phyloP scores from a whole-genome alignment of 2,797 vertebrate genomes.

The Mareca penelope region DNA sequence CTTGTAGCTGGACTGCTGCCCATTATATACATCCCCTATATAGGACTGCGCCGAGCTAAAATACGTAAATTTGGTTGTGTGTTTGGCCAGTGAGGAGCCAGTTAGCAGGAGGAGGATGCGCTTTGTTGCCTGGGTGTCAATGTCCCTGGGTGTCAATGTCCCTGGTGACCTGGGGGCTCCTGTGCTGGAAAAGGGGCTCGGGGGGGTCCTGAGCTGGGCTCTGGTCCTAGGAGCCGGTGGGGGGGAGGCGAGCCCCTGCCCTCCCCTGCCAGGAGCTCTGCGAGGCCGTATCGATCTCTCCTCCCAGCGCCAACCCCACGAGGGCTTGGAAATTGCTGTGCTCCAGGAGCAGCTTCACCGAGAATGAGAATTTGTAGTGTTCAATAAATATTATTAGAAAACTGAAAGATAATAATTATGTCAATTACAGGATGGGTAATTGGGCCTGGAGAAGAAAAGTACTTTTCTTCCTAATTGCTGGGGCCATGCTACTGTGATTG shows the following conservation, averaged over 20 bases:
- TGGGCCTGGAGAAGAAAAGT: conserved; percentile 48
- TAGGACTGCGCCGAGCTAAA: background rate
- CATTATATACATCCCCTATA: accelerated
- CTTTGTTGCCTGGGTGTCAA: background rate
- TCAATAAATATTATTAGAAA: conserved; percentile 63
- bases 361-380: conserved; percentile 17
- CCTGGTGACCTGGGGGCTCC: background rate
- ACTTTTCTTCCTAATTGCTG: conserved; percentile 47
- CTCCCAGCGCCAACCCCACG: background rate
- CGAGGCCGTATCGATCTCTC: conserved; percentile 20
- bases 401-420: conserved; percentile 48
- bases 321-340: conserved; percentile 32
- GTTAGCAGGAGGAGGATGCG: background rate
- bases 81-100: background rate
- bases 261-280: background rate
- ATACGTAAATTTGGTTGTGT: accelerated
- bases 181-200: background rate
- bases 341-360: background rate
- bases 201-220: accelerated
- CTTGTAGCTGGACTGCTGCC: background rate
- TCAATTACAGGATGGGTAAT: conserved; percentile 25
- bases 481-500: conserved; percentile 12
- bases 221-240: accelerated
- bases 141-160: background rate
- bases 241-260: background rate